Base-by-base conservation (phyloP, 2,888 invertebrate genomes). In the Mythimna loreyi region DNA sequence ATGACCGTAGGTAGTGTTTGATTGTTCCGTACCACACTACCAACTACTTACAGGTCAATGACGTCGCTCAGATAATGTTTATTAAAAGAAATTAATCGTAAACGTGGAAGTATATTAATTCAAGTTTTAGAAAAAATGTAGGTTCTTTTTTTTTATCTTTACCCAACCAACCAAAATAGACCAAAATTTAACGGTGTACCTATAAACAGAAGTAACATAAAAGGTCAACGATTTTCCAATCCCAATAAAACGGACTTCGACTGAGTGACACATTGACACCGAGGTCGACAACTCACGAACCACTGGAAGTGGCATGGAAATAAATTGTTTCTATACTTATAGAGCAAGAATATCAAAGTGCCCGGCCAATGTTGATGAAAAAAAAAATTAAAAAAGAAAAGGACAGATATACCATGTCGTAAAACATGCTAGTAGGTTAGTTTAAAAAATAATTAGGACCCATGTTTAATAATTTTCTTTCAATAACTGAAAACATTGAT, bases 181-280 rank as follows among this genome's bases (percentile, higher is more conserved):
- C n/a, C n/a, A n/a, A n/a, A n/a, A n/a, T n/a, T n/a, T n/a, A n/a
- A n/a, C n/a, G n/a, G n/a, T n/a, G n/a, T n/a, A n/a, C n/a, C n/a
- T n/a, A n/a, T 7, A 43, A 43, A 43, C 19, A 30, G 11, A 30
- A n/a, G 9, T 9, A 30, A 40, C 16, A 6, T 11, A 30, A 28
- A 52, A n/a, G 28, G 28, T 52, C 28, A 30, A 52, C 33, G n/a
- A 57, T 67, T 67, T 49, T 30, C 36, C 57, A 8, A 36, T 28
- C 30, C 11, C 23, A 67, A 67, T 36, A 40, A 67, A 67, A 16
- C 57, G 36, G 40, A 28, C 47, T 8, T 49, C 30, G 28, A 40
- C n/a, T 68, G 57, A 40, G 36, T 30, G 68, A 68, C 69, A 69
- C n/a, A 59, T 68, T 68, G 58, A 68, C 28, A 30, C n/a, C 23